Base-by-base conservation (phyloP, 2,888 invertebrate genomes). In the Watsonalla cultraria region DNA sequence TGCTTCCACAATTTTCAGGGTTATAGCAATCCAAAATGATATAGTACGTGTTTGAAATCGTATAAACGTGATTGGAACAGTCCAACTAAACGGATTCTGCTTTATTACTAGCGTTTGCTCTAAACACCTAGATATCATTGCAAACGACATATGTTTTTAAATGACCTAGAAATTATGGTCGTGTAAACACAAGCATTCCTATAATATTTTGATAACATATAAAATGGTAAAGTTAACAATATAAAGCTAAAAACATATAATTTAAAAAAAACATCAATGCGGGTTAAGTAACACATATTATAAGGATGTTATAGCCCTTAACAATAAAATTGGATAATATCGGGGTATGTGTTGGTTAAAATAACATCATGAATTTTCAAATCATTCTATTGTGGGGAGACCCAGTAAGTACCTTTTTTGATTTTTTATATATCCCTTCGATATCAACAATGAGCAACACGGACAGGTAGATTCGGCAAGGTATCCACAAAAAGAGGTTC, bases 201-300 rank as follows among this genome's bases (percentile, higher is more conserved):
- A 61, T 56, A 56, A 65, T 35, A 48, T 35, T 14, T 60, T 63
- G 62, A 60, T 61, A 69, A 68, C 65, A 70, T 66, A 71, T 63
- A 69, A 69, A 67, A 66, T 64, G 61, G 54, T 62, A 68, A 53
- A 64, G 77, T 83, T 82, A 81, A 77, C 74, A 70, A 82, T 79
- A 79, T 67, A 78, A 80, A 81, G 77, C 77, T 77, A 68, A 72
- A 60, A 65, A 60, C 60, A 64, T 54, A 61, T 51, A 51, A 53
- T 33, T 54, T 62, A 58, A 53, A 54, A n/a, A 51, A 39, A 51
- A 58, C 51, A 56, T 59, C 37, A 49, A 14, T 49, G 15, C 37
- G 37, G 37, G 49, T 49, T 49, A 49, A 37, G 14, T 49, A 37
- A 9, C 14, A 49, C 49, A 33, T 48, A n/a, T 11, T 11, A 47